Evolutionary conservation across 2,888 invertebrate species (phyloP).

Genomic region (Cremastinae sp.): DNA sequence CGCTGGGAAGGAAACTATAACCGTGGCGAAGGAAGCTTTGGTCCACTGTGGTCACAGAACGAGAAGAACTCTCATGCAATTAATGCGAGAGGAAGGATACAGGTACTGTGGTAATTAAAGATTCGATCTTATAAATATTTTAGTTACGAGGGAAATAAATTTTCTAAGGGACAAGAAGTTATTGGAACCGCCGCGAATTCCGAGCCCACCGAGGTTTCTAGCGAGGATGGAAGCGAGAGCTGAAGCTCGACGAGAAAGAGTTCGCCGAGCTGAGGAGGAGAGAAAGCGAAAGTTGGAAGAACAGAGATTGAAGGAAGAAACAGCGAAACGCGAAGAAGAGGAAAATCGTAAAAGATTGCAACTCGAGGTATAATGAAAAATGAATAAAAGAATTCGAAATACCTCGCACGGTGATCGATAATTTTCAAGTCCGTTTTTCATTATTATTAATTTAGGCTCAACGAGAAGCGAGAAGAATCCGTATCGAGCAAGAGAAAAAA

Average conservation of each 20-base stretch:
- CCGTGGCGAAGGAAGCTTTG: slow-evolving; percentile 83
- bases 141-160: too few species aligned
- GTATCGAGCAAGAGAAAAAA: slow-evolving; percentile 70
- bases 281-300: slow-evolving; percentile 79
- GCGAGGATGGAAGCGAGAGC: slow-evolving; percentile 88
- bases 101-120: too few species aligned
- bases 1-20: slow-evolving; percentile 81
- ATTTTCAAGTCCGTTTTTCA: neutral
- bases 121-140: too few species aligned
- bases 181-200: slow-evolving; percentile 63
- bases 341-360: slow-evolving; percentile 77
- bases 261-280: slow-evolving; percentile 76
- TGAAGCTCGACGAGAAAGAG: slow-evolving; percentile 82
- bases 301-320: slow-evolving; percentile 76
- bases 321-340: slow-evolving; percentile 77
- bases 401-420: neutral
- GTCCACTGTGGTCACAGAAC: slow-evolving; percentile 78
- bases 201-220: slow-evolving; percentile 84
- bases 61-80: slow-evolving; percentile 70
- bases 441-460: slow-evolving; percentile 65
- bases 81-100: slow-evolving; percentile 73
- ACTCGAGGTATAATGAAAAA: slow-evolving; percentile 76
- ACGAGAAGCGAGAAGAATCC: slow-evolving; percentile 70
- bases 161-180: slow-evolving; percentile 69
- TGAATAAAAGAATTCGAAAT: neutral